phyloP scores from a whole-genome alignment of 1,140 invertebrate genomes.

The Drosophila equinoxialis region DNA sequence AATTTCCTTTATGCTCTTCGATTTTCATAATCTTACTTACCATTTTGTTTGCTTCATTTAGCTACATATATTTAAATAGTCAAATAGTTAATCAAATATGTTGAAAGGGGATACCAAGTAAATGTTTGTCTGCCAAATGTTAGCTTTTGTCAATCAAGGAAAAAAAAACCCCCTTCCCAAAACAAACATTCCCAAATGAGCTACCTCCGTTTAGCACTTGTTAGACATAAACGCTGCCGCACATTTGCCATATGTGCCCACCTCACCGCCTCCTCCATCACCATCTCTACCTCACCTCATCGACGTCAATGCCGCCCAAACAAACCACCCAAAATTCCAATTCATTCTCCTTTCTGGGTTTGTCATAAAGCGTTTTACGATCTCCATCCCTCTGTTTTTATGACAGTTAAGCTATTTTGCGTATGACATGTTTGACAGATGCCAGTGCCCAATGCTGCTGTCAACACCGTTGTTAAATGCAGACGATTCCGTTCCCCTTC shows the following conservation, averaged over 20 bases:
- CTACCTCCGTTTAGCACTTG: conserved; percentile 40
- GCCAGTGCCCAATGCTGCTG: conserved; percentile 59
- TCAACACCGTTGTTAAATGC: conserved; percentile 67
- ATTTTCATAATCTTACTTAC: too few relatives aligned
- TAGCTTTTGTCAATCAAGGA: not conserved
- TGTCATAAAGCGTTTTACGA: conserved; percentile 77
- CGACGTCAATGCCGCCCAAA: not conserved
- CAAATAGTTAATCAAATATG: not conserved
- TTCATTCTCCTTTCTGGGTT: conserved; percentile 21
- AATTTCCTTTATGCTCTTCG: not conserved
- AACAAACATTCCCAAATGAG: not conserved
- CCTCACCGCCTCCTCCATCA: not conserved
- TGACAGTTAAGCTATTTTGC: conserved; percentile 80
- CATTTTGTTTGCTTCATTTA: not conserved
- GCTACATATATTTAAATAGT: not conserved
- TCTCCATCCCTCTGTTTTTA: conserved; percentile 67
- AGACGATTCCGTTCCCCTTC: conserved; percentile 14
- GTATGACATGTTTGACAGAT: conserved; percentile 80
- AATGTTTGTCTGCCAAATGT: not conserved
- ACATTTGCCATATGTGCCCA: conserved; percentile 58
- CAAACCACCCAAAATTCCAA: conserved; percentile 2
- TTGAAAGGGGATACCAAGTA: not conserved
- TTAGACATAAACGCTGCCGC: conserved; percentile 62
- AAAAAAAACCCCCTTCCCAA: not conserved
- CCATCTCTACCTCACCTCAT: not conserved